Percentiles rank a stretch among this genome's conserved stretches.
Evolutionary conservation across 2,888 invertebrate genomes (phyloP).

Genomic region (Fragum sueziense): DNA sequence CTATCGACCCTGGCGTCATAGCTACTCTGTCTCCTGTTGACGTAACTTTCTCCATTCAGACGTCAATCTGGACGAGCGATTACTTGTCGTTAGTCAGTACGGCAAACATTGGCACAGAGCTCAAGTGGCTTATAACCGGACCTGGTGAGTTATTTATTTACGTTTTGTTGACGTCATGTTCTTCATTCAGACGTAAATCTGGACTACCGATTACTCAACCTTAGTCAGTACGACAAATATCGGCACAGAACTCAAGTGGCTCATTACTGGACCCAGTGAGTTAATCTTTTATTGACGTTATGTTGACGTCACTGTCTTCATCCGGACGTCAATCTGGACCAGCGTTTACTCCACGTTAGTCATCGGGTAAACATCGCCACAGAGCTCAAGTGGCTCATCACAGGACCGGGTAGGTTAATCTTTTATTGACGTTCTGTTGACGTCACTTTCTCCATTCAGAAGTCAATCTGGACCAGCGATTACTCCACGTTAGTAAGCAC

Average conservation of each 20-base stretch:
- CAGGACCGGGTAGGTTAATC: constrained; percentile 8
- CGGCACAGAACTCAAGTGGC: constrained; percentile 3
- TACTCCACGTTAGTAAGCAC: not conserved
- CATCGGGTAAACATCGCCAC: not conserved
- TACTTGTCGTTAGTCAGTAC: not conserved
- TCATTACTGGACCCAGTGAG: constrained; percentile 1
- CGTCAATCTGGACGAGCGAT: not conserved
- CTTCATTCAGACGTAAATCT: not conserved
- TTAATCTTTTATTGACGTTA: no score
- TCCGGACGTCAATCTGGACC: not conserved
- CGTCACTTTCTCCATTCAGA: not conserved
- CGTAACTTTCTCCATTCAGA: not conserved
- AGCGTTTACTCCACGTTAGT: not conserved
- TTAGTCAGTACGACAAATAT: no score
- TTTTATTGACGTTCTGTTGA: no score
- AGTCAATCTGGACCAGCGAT: not conserved
- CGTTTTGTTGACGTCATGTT: not conserved
- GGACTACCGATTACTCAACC: not conserved
- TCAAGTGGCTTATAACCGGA: constrained; percentile 5
- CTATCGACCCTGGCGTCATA: not conserved
- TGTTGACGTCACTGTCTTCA: not conserved
- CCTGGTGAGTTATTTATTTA: not conserved
- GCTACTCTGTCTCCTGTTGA: not conserved
- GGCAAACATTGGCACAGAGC: not conserved
- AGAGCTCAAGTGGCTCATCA: constrained; percentile 9